Conservation (phyloP, 2,113 vertebrate genomes). For the Neogale vison region DNA sequence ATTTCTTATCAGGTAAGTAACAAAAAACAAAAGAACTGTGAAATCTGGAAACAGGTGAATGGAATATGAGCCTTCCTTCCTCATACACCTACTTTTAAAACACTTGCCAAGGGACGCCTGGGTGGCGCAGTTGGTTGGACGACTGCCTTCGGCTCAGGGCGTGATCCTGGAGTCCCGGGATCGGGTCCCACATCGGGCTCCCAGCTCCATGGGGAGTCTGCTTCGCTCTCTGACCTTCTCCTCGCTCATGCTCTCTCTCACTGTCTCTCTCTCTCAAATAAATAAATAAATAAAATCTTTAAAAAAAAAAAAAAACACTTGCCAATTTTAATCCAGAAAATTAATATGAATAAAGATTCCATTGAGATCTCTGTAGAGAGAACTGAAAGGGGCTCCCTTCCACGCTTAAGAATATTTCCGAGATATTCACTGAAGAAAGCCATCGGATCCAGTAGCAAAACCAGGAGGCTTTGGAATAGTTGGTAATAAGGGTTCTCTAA, state of each 20-base stretch:
- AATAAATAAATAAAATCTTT: too few species aligned
- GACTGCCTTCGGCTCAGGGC: too few species aligned
- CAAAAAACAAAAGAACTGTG: neutral
- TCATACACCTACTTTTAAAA: too few species aligned
- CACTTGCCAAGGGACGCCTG: accelerated
- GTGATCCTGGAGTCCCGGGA: too few species aligned
- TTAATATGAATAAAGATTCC: neutral
- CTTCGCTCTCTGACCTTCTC: too few species aligned
- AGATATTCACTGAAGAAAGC: neutral
- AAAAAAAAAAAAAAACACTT: too few species aligned
- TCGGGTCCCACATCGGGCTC: too few species aligned
- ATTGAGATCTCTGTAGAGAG: neutral
- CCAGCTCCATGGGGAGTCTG: too few species aligned
- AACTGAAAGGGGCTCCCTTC: neutral
- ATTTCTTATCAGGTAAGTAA: neutral
- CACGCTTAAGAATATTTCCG: neutral
- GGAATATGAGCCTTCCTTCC: neutral
- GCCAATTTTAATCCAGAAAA: neutral
- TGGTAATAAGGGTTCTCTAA: neutral
- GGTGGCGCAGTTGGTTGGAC: too few species aligned
- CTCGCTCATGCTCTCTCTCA: too few species aligned
- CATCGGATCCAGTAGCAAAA: neutral
- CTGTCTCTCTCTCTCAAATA: too few species aligned
- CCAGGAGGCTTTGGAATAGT: neutral
- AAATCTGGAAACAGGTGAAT: neutral